These are phyloP conservation scores for Drosophila azteca DNA, from an alignment of 1,140 invertebrate species.

Conservation along the genomic window DNA sequence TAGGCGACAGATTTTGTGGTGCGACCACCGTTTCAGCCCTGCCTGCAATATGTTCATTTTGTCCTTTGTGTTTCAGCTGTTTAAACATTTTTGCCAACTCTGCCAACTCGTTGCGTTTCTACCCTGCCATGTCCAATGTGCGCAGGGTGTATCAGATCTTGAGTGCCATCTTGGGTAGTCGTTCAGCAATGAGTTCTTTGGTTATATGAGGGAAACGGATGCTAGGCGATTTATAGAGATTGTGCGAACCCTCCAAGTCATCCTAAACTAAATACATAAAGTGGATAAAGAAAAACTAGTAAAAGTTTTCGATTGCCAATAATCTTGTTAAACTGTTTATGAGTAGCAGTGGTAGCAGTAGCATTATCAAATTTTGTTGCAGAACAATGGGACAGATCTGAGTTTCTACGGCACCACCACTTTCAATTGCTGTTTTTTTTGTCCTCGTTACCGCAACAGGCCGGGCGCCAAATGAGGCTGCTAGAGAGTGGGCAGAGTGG, in stretches of 20 bases:
- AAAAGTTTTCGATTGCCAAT: too few relatives aligned
- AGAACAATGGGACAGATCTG: not conserved
- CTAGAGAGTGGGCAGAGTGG: conserved; percentile 9
- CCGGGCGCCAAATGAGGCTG: conserved; percentile 60
- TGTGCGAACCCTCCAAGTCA: too few relatives aligned
- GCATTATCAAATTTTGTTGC: too few relatives aligned
- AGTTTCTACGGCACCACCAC: not conserved
- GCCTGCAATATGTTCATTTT: conserved; percentile 26
- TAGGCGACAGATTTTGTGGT: conserved; percentile 60
- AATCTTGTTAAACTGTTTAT: too few relatives aligned
- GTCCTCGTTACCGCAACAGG: conserved; percentile 37
- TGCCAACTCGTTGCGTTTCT: conserved; percentile 34
- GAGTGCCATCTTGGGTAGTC: too few relatives aligned
- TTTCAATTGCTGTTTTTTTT: conserved; percentile 3
- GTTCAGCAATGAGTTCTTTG: too few relatives aligned
- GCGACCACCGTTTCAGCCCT: not conserved
- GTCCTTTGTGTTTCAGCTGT: conserved; percentile 72
- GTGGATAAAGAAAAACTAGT: too few relatives aligned
- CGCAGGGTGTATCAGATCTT: too few relatives aligned
- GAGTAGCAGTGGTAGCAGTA: too few relatives aligned
- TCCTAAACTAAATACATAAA: too few relatives aligned
- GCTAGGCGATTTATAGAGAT: too few relatives aligned
- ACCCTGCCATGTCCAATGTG: not conserved
- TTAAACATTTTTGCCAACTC: conserved; percentile 71
- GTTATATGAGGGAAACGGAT: too few relatives aligned